These are phyloP conservation scores for Nephrocerus scutellatus DNA, from an alignment of 2,888 invertebrate genomes.

Conservation along the genomic window DNA sequence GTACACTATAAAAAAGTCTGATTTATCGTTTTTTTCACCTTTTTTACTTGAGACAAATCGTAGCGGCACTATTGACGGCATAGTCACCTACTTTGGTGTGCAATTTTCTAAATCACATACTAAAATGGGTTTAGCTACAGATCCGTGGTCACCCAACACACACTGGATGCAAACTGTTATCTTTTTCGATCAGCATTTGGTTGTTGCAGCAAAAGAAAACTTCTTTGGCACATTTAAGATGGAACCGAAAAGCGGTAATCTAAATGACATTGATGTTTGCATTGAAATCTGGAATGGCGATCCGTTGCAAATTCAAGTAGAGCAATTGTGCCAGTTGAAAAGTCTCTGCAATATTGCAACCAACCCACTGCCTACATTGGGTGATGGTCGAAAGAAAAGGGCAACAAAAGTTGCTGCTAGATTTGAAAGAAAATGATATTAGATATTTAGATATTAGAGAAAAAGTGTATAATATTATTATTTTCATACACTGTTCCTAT, in stretches of 20 bases:
- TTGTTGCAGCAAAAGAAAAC: slow-evolving; percentile 82
- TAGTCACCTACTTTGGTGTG: slow-evolving; percentile 95
- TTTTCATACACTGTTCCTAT: too few relatives aligned
- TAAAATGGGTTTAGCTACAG: slow-evolving; percentile 91
- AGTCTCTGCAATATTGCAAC: too few relatives aligned
- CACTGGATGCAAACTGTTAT: slow-evolving; percentile 95
- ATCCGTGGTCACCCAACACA: slow-evolving; percentile 91
- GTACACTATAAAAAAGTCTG: slow-evolving; percentile 84
- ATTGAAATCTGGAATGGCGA: slow-evolving; percentile 24
- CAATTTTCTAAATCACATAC: slow-evolving; percentile 98
- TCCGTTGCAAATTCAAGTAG: slow-evolving; percentile 20
- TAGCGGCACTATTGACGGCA: slow-evolving; percentile 87
- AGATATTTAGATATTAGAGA: too few relatives aligned
- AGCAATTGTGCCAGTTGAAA: too few relatives aligned
- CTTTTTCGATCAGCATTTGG: slow-evolving; percentile 90
- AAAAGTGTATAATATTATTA: too few relatives aligned
- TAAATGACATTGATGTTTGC: slow-evolving; percentile 23
- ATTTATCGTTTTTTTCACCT: slow-evolving; percentile 79
- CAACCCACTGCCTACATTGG: too few relatives aligned
- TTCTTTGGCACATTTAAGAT: slow-evolving; percentile 81
- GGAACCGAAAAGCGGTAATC: slow-evolving; percentile 30
- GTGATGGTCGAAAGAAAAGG: too few relatives aligned
- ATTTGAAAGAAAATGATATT: too few relatives aligned
- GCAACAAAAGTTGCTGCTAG: too few relatives aligned
- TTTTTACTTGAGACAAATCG: slow-evolving; percentile 70